Evolutionary conservation across 2,113 vertebrate genomes (phyloP).

Genomic region (Rhombomys opimus): DNA sequence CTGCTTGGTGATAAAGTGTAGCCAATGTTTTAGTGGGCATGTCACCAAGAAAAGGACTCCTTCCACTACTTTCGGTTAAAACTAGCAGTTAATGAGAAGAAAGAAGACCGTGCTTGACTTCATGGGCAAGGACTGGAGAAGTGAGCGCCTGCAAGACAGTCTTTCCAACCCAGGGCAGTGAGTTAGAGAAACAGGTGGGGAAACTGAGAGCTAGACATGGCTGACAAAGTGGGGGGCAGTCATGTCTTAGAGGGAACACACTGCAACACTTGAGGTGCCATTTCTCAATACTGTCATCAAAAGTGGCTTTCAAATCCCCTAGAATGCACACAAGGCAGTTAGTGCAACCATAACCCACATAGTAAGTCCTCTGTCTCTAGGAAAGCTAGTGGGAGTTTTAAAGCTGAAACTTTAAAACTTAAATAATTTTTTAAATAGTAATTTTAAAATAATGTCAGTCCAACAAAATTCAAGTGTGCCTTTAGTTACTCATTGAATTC

Average conservation of each 20-base stretch:
- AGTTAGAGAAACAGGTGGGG: not conserved
- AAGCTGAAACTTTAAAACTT: not conserved
- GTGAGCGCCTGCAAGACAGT: not conserved
- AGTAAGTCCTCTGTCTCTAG: not conserved
- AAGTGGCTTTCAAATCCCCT: not conserved
- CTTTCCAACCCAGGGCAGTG: not conserved
- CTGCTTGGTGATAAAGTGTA: not conserved
- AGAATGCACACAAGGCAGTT: no score
- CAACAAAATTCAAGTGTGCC: not conserved
- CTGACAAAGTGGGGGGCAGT: not conserved
- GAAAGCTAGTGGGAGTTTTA: not conserved
- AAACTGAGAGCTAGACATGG: not conserved
- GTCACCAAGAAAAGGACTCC: not conserved
- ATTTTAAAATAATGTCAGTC: not conserved
- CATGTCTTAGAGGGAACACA: not conserved
- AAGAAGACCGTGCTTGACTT: not conserved
- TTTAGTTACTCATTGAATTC: constrained; percentile 6
- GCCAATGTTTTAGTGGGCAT: not conserved
- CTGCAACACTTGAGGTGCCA: not conserved
- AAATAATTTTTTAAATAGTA: no score
- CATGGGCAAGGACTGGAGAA: not conserved
- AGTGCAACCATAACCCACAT: not conserved
- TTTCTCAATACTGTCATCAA: not conserved
- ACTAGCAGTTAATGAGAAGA: not conserved
- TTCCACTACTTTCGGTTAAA: not conserved